These are phyloP conservation scores for Spheniscus mendiculus DNA, from an alignment of 2,113 vertebrate genomes.

Conservation along the genomic window DNA sequence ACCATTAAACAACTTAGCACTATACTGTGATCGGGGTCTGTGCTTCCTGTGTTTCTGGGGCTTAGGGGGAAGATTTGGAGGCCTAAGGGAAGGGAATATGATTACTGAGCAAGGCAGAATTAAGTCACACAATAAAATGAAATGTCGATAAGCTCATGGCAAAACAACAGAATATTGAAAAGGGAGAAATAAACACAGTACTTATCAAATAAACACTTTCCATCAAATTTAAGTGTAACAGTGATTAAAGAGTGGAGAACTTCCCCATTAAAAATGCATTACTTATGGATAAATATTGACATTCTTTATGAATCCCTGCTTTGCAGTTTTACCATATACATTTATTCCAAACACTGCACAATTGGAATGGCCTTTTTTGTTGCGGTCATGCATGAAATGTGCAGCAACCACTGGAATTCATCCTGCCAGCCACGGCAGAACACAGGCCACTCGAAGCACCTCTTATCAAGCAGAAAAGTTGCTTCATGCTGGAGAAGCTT, in stretches of 20 bases:
- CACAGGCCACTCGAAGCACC: neutral
- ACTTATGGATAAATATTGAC: neutral
- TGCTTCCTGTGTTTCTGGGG: conserved; percentile 89
- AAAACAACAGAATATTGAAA: conserved; percentile 37
- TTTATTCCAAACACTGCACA: neutral
- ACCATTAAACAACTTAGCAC: conserved; percentile 96
- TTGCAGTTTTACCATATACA: neutral
- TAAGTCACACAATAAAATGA: conserved; percentile 57
- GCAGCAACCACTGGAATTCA: neutral
- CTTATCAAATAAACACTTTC: neutral
- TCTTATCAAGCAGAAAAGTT: conserved; percentile 19
- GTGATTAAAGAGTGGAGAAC: neutral
- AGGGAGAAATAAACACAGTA: neutral
- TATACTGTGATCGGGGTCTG: conserved; percentile 90
- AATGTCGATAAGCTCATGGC: conserved; percentile 43
- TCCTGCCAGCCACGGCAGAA: neutral
- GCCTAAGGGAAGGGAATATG: conserved; percentile 87
- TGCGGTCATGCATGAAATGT: neutral
- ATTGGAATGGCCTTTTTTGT: neutral
- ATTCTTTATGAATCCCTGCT: neutral
- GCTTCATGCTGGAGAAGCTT: neutral
- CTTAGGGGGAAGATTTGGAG: conserved; percentile 89
- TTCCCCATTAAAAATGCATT: neutral
- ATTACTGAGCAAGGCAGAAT: conserved; percentile 74
- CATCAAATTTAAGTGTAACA: neutral